A percentile compares a stretch with the other conserved stretches of the same genome.
Evolutionary conservation across 1,140 invertebrate genomes (phyloP).

Genomic region (Andrena cerasifolii): DNA sequence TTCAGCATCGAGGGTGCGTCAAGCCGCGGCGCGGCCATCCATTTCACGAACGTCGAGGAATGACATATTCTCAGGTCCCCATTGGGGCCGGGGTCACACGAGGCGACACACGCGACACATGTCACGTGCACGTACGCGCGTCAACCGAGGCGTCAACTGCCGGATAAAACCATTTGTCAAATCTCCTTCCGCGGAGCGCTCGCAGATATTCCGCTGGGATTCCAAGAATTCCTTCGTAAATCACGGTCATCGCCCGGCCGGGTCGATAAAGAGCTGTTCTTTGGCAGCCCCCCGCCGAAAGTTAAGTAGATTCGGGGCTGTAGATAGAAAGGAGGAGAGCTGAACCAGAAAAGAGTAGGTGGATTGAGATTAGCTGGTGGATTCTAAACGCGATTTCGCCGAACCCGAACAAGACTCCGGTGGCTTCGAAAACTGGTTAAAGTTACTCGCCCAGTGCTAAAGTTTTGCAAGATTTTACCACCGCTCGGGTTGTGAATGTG

Average conservation of each 20-base stretch:
- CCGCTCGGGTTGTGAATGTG: too few species aligned
- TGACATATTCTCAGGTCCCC: conserved; percentile 55
- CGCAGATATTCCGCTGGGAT: conserved; percentile 18
- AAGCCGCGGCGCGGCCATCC: conserved; percentile 26
- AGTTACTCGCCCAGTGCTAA: too few species aligned
- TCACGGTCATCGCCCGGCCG: not conserved
- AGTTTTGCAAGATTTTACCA: too few species aligned
- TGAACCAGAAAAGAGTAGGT: too few species aligned
- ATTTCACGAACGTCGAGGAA: conserved; percentile 52
- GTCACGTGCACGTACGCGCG: conserved; percentile 62
- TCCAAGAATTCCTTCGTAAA: conserved; percentile 35
- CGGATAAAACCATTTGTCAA: conserved; percentile 72
- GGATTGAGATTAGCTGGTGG: too few species aligned
- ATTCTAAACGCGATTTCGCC: too few species aligned
- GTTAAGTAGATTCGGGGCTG: too few species aligned
- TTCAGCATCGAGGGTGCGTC: conserved; percentile 38
- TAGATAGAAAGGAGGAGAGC: too few species aligned
- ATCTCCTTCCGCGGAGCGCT: conserved; percentile 36
- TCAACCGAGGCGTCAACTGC: conserved; percentile 61
- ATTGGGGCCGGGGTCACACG: conserved; percentile 46
- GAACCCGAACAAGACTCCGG: too few species aligned
- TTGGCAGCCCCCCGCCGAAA: not conserved
- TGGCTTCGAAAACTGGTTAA: too few species aligned
- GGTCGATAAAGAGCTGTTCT: not conserved
- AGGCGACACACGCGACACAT: conserved; percentile 65